Evolutionary conservation across 2,113 vertebrate genomes (phyloP).

Genomic region (Clarias macrocephalus): DNA sequence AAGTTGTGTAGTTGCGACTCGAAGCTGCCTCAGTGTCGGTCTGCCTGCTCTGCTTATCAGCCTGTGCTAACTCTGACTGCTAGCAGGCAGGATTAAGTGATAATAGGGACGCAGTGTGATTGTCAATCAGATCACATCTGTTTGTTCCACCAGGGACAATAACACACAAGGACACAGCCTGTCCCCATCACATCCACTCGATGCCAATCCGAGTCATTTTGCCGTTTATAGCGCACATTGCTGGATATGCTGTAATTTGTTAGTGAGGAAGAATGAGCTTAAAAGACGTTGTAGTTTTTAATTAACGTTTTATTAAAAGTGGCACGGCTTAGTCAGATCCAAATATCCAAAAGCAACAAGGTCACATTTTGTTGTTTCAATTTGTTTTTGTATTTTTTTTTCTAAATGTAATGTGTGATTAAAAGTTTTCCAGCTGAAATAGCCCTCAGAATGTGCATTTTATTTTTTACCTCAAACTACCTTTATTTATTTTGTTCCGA

Average conservation of each 20-base stretch:
- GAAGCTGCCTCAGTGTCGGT: slow-evolving; percentile 6
- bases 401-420: neutral
- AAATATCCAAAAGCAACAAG: neutral
- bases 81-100: slow-evolving; percentile 60
- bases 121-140: slow-evolving; percentile 72
- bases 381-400: neutral
- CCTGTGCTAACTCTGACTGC: slow-evolving; percentile 43
- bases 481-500: too few relatives aligned
- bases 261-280: neutral
- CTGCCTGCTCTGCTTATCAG: slow-evolving; percentile 45
- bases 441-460: too few relatives aligned
- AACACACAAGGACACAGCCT: slow-evolving; percentile 68
- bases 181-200: slow-evolving; percentile 20
- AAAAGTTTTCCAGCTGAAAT: neutral
- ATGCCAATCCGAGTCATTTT: neutral
- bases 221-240: neutral
- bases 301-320: slow-evolving; percentile 1
- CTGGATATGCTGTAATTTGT: neutral
- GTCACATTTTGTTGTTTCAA: neutral
- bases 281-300: neutral
- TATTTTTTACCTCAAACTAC: too few relatives aligned
- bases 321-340: neutral
- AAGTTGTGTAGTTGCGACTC: slow-evolving; percentile 10
- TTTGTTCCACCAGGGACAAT: slow-evolving; percentile 56
- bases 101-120: slow-evolving; percentile 57